phyloP scores from a whole-genome alignment of 1,140 invertebrate species.

The Procambarus virginalis region DNA sequence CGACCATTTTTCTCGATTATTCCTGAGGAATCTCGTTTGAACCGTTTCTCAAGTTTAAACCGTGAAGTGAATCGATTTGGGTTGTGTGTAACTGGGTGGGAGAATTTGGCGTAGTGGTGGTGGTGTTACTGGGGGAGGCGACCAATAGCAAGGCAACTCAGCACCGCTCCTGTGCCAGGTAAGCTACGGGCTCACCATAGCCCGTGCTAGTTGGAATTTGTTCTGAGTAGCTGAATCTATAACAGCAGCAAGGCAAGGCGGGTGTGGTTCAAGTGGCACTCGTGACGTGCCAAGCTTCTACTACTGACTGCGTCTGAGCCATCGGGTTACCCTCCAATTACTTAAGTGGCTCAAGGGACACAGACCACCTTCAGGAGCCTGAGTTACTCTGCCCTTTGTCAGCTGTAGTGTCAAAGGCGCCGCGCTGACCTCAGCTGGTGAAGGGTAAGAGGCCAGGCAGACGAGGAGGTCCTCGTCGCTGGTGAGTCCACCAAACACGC shows the following conservation, averaged over 20 bases:
- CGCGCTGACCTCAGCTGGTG: conserved; percentile 10
- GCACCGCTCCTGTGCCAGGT: neutral
- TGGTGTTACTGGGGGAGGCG: neutral
- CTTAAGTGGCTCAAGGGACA: conserved; percentile 42
- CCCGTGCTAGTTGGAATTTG: too few species aligned
- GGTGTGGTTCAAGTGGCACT: neutral
- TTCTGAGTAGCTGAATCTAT: too few species aligned
- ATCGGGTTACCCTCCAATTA: conserved; percentile 19
- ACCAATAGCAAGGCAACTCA: neutral
- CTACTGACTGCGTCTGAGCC: neutral
- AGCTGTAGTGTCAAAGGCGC: conserved; percentile 13
- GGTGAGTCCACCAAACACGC: too few species aligned
- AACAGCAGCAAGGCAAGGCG: neutral
- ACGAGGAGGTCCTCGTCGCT: too few species aligned
- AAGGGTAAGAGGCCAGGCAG: neutral
- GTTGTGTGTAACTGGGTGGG: too few species aligned
- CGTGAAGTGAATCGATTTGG: too few species aligned
- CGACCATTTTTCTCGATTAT: too few species aligned
- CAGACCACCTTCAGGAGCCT: conserved; percentile 31
- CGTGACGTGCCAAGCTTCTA: neutral
- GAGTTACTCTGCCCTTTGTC: conserved; percentile 16
- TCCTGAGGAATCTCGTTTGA: too few species aligned
- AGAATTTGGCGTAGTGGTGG: neutral
- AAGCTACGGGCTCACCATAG: too few species aligned
- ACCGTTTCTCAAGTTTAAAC: too few species aligned